Percentiles rank a stretch among this genome's conserved stretches.
Conservation (phyloP, 2,797 vertebrate species). For the Gallinago solitaria region DNA sequence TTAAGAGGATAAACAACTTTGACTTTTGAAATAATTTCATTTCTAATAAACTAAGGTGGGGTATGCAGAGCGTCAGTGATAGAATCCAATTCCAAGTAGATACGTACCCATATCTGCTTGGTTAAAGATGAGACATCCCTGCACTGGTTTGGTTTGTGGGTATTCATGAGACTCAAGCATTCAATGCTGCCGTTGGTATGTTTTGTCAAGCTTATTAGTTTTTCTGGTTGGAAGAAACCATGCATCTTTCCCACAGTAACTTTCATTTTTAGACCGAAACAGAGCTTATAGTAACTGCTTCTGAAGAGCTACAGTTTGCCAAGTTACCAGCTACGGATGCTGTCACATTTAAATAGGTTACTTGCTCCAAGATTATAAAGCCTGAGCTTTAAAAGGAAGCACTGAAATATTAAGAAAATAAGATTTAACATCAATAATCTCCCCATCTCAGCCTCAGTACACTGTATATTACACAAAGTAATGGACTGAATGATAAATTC, state of each 20-base stretch:
- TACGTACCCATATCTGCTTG: fast-evolving
- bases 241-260: not conserved
- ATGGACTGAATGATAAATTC: not conserved
- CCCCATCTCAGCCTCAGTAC: not conserved
- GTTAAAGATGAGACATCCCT: not conserved
- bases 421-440: not conserved
- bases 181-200: not conserved
- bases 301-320: not conserved
- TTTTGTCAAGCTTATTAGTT: not conserved
- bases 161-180: not conserved
- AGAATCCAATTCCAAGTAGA: not conserved
- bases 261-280: not conserved
- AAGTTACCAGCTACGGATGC: not conserved
- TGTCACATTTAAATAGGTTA: not conserved
- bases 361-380: not conserved
- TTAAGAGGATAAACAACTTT: not conserved
- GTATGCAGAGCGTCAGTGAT: not conserved
- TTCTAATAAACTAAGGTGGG: not conserved
- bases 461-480: not conserved
- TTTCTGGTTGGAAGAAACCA: not conserved
- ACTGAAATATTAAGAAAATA: not conserved
- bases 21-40: not conserved
- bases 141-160: not conserved
- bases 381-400: not conserved
- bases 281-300: not conserved